Percentiles rank a stretch among this genome's conserved stretches.
These are phyloP conservation scores for Ophiodon elongatus DNA, from an alignment of 2,113 vertebrate species.

Conservation along the genomic window DNA sequence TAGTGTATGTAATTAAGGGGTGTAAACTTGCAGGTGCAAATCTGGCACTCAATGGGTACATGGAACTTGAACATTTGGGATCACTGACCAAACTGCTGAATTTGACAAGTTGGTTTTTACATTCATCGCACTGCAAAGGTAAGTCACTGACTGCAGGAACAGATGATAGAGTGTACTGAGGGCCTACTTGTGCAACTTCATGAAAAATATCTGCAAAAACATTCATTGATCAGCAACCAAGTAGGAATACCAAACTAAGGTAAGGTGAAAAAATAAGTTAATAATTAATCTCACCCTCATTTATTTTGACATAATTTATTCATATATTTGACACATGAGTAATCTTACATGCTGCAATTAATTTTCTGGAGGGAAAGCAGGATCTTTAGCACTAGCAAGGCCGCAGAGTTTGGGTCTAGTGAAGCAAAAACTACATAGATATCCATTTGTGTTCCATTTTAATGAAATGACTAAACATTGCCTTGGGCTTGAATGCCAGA, in stretches of 20 bases:
- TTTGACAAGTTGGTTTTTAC: too few relatives aligned
- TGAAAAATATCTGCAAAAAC: background rate
- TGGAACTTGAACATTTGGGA: too few relatives aligned
- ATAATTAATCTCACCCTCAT: slow-evolving; percentile 50
- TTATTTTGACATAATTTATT: slow-evolving; percentile 44
- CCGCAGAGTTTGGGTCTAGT: slow-evolving; percentile 62
- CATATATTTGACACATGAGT: slow-evolving; percentile 43
- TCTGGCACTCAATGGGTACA: too few relatives aligned
- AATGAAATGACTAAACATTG: slow-evolving; percentile 81
- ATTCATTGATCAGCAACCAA: background rate
- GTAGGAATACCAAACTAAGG: background rate
- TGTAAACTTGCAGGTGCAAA: too few relatives aligned
- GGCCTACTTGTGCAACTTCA: background rate
- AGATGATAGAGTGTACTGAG: background rate
- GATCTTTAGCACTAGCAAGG: slow-evolving; percentile 30
- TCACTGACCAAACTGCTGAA: too few relatives aligned
- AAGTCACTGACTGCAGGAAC: background rate
- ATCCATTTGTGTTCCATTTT: slow-evolving; percentile 77
- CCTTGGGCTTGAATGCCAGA: slow-evolving; percentile 71
- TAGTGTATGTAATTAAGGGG: too few relatives aligned
- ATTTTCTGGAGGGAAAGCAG: slow-evolving; percentile 40
- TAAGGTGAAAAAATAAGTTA: background rate
- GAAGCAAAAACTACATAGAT: slow-evolving; percentile 69
- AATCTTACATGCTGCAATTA: slow-evolving; percentile 30
- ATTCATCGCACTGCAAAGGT: background rate